Conservation (phyloP, 2,113 vertebrate species). For the Romanogobio albipinnatus region DNA sequence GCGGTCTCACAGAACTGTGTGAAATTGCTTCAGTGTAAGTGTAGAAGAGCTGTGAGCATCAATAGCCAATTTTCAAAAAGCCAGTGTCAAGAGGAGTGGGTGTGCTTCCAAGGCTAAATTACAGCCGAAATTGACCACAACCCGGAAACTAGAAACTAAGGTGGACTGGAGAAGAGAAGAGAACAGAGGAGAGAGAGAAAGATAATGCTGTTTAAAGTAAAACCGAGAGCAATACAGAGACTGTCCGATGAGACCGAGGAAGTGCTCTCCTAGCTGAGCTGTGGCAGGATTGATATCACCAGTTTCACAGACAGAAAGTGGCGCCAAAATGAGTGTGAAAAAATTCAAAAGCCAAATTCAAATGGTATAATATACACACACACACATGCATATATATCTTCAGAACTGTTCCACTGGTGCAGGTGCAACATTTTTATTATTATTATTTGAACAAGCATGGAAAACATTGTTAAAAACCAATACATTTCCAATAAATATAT, state of each 20-base stretch:
- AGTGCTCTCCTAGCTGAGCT: slow-evolving; percentile 34
- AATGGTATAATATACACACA: background rate
- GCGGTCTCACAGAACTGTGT: slow-evolving; percentile 16
- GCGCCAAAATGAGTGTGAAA: slow-evolving; percentile 14
- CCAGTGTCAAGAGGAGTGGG: slow-evolving; percentile 57
- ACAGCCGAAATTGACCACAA: slow-evolving; percentile 59
- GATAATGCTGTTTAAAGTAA: slow-evolving; percentile 52
- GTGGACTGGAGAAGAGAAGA: background rate
- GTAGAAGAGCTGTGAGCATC: slow-evolving; percentile 59
- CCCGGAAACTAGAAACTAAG: slow-evolving; percentile 50
- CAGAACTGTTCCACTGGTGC: too few relatives aligned
- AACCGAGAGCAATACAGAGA: slow-evolving; percentile 32
- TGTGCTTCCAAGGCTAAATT: slow-evolving; percentile 54
- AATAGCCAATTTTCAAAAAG: slow-evolving; percentile 61
- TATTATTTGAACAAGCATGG: too few relatives aligned
- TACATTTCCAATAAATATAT: too few relatives aligned
- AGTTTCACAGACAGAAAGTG: slow-evolving; percentile 45
- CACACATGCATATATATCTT: too few relatives aligned
- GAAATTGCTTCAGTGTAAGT: slow-evolving; percentile 54
- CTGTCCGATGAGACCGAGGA: slow-evolving; percentile 1
- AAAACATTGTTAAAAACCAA: too few relatives aligned
- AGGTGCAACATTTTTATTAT: too few relatives aligned
- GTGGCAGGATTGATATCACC: slow-evolving; percentile 35
- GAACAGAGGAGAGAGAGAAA: slow-evolving; percentile 9
- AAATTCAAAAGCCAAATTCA: background rate